Evolutionary conservation across 1,140 invertebrate species (phyloP), one percentile per base, ranked within the genome.

Genomic region (Heliconius nattereri): DNA sequence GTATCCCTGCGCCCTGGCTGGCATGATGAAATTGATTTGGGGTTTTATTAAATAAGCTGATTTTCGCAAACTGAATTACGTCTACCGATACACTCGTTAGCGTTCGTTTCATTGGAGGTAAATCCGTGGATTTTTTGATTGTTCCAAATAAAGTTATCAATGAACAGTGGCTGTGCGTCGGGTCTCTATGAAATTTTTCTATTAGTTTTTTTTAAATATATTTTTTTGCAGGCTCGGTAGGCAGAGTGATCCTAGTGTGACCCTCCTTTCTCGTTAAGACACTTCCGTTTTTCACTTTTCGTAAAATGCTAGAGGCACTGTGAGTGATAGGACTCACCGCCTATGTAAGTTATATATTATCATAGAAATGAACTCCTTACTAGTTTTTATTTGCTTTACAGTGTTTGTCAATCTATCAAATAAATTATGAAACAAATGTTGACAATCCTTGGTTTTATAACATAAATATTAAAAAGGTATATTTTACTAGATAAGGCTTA

Each of bases 41-140:
- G 7, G 74, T 45, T 81, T 78, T 81, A 81, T 79, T 75, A 80
- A 80, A 83, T 78, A 77, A 72, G 37, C 73, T 60, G 76, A 83
- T 83, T 80, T 73, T 73, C 20, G 75, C 54, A 75, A 83, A 83
- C 76, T 66, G 72, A 80, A 82, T 83, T 73, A 78, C 45, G 72
- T 49, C 75, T 75, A 76, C 40, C 75, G 78, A 82, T 82, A 79
- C 75, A 71, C 75, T 78, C 78, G 78, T 77, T 78, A 74, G 73
- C 40, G 49, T 75, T 82, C 75, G 79, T 72, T 82, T 78, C 26
- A 72, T 78, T 78, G 54, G 60, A 73, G 52, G 71, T 37, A 40
- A 76, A 78, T 75, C 45, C 23, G 13, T 66, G 26, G 60, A 26
- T 29, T 29, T 45, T 66, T 19, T 66, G 11, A 66, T 66, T 66